A percentile compares a stretch with the other conserved stretches of the same genome.
These are phyloP conservation scores for Crossoptilon crossoptilon DNA, from an alignment of 2,797 vertebrate species.

Conservation along the genomic window DNA sequence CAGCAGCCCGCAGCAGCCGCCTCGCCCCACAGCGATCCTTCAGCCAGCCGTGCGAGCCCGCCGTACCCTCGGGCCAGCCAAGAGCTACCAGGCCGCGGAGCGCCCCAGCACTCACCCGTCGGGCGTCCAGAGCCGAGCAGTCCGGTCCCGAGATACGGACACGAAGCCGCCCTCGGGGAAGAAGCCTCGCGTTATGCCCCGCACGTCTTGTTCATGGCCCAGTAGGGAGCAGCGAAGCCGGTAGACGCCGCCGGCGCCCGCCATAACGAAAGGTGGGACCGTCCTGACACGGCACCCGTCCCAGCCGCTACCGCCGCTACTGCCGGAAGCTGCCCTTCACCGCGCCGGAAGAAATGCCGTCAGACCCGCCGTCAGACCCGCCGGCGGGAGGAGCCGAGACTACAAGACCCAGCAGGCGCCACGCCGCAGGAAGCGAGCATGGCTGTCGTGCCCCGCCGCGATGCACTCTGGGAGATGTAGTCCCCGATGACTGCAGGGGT, in stretches of 20 bases:
- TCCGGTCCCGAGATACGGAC: conserved; percentile 95
- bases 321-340: background rate
- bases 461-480: background rate
- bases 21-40: too few species aligned
- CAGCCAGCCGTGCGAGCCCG: background rate
- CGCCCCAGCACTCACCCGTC: conserved; percentile 82
- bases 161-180: conserved; percentile 91
- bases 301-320: background rate
- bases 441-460: fast-evolving
- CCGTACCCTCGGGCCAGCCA: too few species aligned
- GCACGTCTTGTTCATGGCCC: conserved; percentile 94
- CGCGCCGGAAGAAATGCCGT: background rate
- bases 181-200: conserved; percentile 83
- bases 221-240: conserved; percentile 91
- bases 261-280: conserved; percentile 54
- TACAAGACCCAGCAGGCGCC: conserved; percentile 34
- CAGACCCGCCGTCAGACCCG: too few species aligned
- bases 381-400: fast-evolving
- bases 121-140: conserved; percentile 92
- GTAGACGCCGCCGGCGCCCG: conserved; percentile 77
- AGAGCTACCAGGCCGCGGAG: too few species aligned
- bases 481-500: fast-evolving
- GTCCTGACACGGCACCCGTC: conserved; percentile 77
- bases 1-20: background rate
- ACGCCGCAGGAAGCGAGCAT: fast-evolving